These are phyloP conservation scores for Mionectes olivaceus DNA, from an alignment of 2,797 vertebrate species.

Conservation along the genomic window DNA sequence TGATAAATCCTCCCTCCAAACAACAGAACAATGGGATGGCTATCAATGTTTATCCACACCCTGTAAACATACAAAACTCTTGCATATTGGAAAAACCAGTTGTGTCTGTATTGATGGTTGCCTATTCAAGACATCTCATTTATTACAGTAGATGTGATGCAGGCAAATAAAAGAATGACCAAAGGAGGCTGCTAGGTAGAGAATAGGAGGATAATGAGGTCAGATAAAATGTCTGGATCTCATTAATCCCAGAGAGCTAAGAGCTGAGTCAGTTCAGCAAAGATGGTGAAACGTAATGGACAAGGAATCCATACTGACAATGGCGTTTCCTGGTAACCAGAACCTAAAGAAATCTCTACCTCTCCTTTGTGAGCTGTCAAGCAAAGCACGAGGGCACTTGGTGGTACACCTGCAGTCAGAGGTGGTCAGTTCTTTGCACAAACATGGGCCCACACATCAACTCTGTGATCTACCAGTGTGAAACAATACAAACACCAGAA, in stretches of 20 bases:
- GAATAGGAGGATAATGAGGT: constrained; percentile 61
- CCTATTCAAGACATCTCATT: constrained; percentile 9
- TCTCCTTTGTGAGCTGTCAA: not conserved
- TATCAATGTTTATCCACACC: constrained; percentile 36
- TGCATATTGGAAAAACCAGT: not conserved
- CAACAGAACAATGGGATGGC: constrained; percentile 27
- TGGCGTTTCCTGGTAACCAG: not conserved
- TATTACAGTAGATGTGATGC: not conserved
- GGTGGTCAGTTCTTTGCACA: not conserved
- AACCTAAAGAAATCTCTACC: not conserved
- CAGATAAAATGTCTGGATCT: constrained; percentile 51
- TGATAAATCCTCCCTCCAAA: not conserved
- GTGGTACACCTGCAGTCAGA: not conserved
- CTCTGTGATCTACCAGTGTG: fast-evolving
- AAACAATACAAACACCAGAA: not conserved
- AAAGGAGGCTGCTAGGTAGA: not conserved
- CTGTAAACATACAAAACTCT: not conserved
- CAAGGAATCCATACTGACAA: not conserved
- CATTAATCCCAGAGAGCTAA: constrained; percentile 51
- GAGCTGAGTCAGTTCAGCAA: not conserved
- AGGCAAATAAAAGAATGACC: constrained; percentile 51
- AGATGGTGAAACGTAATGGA: not conserved
- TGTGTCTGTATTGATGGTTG: constrained; percentile 2
- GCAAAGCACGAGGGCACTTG: not conserved
- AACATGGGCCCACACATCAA: fast-evolving